Base-by-base conservation (phyloP, 2,113 vertebrate species). In the Arothron firmamentum region DNA sequence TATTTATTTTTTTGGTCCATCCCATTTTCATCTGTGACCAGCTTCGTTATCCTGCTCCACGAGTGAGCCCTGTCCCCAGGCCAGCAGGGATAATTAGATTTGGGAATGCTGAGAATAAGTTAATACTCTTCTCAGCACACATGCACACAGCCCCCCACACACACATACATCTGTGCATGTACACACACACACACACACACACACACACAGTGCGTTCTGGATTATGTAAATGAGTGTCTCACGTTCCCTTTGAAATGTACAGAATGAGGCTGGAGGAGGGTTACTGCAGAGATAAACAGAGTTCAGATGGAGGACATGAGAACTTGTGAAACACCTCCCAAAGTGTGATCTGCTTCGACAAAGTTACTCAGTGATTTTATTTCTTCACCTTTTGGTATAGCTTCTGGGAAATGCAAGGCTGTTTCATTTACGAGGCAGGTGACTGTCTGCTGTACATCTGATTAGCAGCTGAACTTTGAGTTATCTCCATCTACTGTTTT, bases 161-260 rank as follows among this genome's bases (percentile, higher is more conserved):
- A 56, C 58, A 28, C 43, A 55, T 43, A 18, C 38, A 47, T 31
- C 28, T 21, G 65, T 14, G 23, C n/a, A 28, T 28, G 25, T 28
- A n/a, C 47, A 19, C 38, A 52, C 11, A n/a, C 15, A 28, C 42
- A 55, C 42, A 18, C 38, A 47, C n/a, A n/a, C 46, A 19, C 38
- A 52, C 11, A n/a, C 15, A 9, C 23, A 6, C 61, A 46, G 46
- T 56, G 67, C 72, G 62, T 71, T 80, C 68, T 70, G 77, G 84
- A 88, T 90, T 88, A 89, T 89, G 86, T 76, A 88, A 87, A 89
- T 83, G 25, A 56, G 45, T 38, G 41, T 77, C 81, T 80, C 77
- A 70, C 65, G 79, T 62, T 73, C 75, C 75, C 73, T 85, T 87
- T 79, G 83, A 85, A 87, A 87, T 82, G 80, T 74, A 74, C 75